Evolutionary conservation across 2,888 invertebrate species (phyloP).

Genomic region (Synergus laeviventris): DNA sequence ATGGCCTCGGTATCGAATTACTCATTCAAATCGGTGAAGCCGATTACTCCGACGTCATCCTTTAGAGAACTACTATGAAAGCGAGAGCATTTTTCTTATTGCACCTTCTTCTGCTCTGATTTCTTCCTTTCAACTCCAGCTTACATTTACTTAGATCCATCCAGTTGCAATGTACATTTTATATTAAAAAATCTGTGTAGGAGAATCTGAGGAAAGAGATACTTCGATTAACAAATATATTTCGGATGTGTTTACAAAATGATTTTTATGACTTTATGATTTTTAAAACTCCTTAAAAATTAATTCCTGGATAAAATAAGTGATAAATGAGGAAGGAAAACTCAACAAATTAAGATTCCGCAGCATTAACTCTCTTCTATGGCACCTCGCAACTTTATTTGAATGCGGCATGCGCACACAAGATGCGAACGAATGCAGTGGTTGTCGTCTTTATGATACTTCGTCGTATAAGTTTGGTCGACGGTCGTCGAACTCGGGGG

Average conservation of each 20-base stretch:
- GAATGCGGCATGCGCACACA: constrained; percentile 14
- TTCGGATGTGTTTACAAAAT: too few relatives aligned
- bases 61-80: background rate
- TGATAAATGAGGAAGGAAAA: background rate
- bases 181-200: too few relatives aligned
- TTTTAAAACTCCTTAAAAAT: background rate
- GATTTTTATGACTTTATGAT: too few relatives aligned
- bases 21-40: constrained; percentile 64
- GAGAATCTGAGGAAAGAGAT: too few relatives aligned
- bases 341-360: background rate
- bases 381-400: constrained; percentile 27
- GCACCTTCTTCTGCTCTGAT: constrained; percentile 17
- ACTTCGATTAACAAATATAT: too few relatives aligned
- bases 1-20: constrained; percentile 58
- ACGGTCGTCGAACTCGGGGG: constrained; percentile 55
- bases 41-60: constrained; percentile 51
- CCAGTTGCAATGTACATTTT: background rate
- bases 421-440: constrained; percentile 29
- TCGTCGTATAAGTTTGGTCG: constrained; percentile 42
- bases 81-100: constrained; percentile 30
- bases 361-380: background rate
- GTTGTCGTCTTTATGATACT: constrained; percentile 13
- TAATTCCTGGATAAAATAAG: background rate
- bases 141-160: background rate
- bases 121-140: background rate